phyloP scores from a whole-genome alignment of 1,140 invertebrate genomes.

The Drosophila sturtevanti region DNA sequence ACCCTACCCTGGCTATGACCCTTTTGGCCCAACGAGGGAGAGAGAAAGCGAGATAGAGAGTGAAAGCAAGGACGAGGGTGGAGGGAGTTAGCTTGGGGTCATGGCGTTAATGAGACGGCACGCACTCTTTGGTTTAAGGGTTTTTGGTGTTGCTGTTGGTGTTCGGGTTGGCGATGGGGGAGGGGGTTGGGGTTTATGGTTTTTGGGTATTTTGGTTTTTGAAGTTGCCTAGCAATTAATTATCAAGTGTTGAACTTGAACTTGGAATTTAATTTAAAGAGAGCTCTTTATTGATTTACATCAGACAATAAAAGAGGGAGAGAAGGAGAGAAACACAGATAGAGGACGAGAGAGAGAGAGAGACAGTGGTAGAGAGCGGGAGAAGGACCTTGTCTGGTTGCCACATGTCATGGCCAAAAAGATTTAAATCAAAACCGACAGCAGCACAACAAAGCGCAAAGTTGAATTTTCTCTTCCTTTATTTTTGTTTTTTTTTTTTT shows the following conservation, averaged over 20 bases:
- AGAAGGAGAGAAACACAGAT: neutral
- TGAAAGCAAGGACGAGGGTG: neutral
- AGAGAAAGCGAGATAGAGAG: neutral
- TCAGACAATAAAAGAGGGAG: neutral
- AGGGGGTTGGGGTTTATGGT: neutral
- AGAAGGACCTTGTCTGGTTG: slow-evolving; percentile 49
- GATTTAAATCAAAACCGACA: slow-evolving; percentile 77
- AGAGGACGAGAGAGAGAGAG: neutral
- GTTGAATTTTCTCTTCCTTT: slow-evolving; percentile 6
- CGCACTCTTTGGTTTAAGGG: slow-evolving; percentile 38
- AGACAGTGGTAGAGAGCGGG: neutral
- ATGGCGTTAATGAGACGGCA: slow-evolving; percentile 55
- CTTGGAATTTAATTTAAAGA: slow-evolving; percentile 51
- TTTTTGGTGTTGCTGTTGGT: neutral
- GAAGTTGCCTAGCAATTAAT: slow-evolving; percentile 58
- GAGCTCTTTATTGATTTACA: slow-evolving; percentile 57
- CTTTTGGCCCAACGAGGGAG: slow-evolving; percentile 25
- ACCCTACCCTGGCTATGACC: slow-evolving; percentile 49
- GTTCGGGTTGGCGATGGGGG: neutral
- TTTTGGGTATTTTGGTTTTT: neutral
- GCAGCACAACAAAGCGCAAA: slow-evolving; percentile 35
- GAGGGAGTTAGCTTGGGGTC: neutral
- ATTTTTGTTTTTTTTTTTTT: slow-evolving; percentile 6
- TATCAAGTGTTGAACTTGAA: slow-evolving; percentile 80
- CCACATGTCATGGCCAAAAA: slow-evolving; percentile 73